Base-by-base conservation (phyloP, 2,113 vertebrate species). In the Prunella fulvescens region DNA sequence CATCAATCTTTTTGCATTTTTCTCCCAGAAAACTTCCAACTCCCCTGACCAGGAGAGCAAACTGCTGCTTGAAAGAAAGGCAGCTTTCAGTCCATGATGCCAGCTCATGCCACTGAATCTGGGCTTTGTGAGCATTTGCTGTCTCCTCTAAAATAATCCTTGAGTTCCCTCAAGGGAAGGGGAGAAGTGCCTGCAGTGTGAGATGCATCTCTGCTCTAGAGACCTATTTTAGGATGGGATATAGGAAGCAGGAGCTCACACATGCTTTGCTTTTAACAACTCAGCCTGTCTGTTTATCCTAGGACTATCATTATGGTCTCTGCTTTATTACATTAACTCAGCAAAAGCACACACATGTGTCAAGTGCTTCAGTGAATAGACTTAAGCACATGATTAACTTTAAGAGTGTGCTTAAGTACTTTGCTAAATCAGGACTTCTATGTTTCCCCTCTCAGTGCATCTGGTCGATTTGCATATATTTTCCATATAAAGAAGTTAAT, bases 301-400 rank as follows among this genome's bases (percentile, higher is more conserved):
- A 86, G 81, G 83, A 93, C 95, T 92, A 53, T 96, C 92, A 95
- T 95, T 94, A 96, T 73, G 91, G 88, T 95, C 84, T 91, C 72
- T 81, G 86, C 88, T 94, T 97, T 97, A 97, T 97, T 92, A 89
- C 95, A 96, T 96, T 97, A 96, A 95, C 94, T 97, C 94, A 95
- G 96, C 96, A 97, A 81, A 97, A 96, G 96, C 94, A 86, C 61
- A 92, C 95, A 96, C 86, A 93, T 84, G 96, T 92, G 88, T 90
- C 88, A 89, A 96, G 95, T 91, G 72, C 65, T 94, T 74, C 92
- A 96, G 47, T 94, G 96, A 97, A 97, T 95, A 95, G 92, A 96
- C 95, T 97, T 96, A 97, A 95, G 96, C 91, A 96, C 92, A 94
- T 95, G 92, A 94, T 97, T 96, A 91, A 97, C 92, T 94, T 97